Conservation (phyloP, 2,888 invertebrate species). For the Pasiphila rectangulata region DNA sequence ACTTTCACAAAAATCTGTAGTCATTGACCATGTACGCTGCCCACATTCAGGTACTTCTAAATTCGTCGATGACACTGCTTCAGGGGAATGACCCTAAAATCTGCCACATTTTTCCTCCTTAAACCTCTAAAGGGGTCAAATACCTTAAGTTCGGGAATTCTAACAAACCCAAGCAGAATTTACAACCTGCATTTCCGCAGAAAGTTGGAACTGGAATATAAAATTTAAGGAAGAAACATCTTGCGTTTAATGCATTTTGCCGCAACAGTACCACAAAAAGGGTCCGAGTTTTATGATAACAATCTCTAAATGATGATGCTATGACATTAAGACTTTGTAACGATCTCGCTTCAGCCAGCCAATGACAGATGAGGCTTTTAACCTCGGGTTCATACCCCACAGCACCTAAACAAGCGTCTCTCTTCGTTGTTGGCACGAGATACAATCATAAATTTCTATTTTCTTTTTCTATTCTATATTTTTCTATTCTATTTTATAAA, state of each 20-base stretch:
- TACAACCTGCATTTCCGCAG: background rate
- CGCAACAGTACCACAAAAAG: background rate
- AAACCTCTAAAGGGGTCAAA: slow-evolving; percentile 6
- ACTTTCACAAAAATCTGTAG: slow-evolving; percentile 3
- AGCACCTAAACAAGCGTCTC: slow-evolving; percentile 1
- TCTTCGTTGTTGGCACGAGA: slow-evolving; percentile 2
- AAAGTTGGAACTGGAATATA: background rate
- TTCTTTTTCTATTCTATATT: too few relatives aligned
- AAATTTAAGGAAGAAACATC: background rate
- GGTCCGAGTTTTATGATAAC: background rate
- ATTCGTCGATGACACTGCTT: slow-evolving; percentile 23
- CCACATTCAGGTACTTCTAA: slow-evolving; percentile 20
- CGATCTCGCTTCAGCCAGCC: background rate
- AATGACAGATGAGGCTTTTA: slow-evolving; percentile 1
- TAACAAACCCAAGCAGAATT: slow-evolving; percentile 3
- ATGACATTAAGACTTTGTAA: background rate
- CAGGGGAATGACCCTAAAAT: slow-evolving; percentile 24
- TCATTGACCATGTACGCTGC: slow-evolving; percentile 7
- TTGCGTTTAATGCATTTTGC: background rate
- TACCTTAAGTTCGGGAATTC: background rate
- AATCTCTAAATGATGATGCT: background rate
- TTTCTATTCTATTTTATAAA: too few relatives aligned
- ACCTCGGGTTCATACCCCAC: slow-evolving; percentile 6
- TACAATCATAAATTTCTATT: too few relatives aligned
- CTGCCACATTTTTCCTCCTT: slow-evolving; percentile 19